Base-by-base conservation (phyloP, 2,888 invertebrate species). In the Agriotes lineatus region DNA sequence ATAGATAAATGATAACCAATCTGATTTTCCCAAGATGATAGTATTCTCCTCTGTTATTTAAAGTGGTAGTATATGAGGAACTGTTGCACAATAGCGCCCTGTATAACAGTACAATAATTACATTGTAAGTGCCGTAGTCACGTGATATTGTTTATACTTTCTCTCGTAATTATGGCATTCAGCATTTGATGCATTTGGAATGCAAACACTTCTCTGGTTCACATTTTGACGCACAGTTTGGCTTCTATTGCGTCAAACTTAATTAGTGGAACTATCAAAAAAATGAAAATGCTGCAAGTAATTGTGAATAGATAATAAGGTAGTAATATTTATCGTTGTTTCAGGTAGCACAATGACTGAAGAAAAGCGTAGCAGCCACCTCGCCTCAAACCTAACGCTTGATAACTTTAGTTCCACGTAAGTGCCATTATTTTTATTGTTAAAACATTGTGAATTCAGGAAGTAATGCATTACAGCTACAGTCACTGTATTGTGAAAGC, bases 341-440 rank as follows among this genome's bases (percentile, higher is more conserved):
- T 42, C 42, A 42, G 42, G 42, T 42, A 42, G 42, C 42, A 42
- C 22, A 12, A 67, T 67, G 67, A 48, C 20, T 42, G 50, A 57
- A 59, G 75, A 75, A 68, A 78, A 79, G 69, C 80, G 80, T 64
- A 77, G 80, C 65, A 80, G 80, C 68, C 82, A 81, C 68, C 82
- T 76, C 71, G 79, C 82, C 16, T 83, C 83, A 5, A 81, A 81
- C 5, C 82, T 82, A 67, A 82, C 81, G 2, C 72, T 84, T 20
- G 81, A 82, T 42, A 82, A 82, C 66, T 83, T 83, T 67, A 83
- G 81, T 74, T 84, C 84, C 1, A 83, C 84, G 84, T 84, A 81
- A 83, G 82, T 83, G 74, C n/a, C n/a, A n/a, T n/a, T 59, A 33
- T 33, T 4, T 3, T 33, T 33, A 1, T 1, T 3, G n/a, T 37